Evolutionary conservation across 2,888 invertebrate genomes (phyloP).

Genomic region (Drosophila mayaguana): DNA sequence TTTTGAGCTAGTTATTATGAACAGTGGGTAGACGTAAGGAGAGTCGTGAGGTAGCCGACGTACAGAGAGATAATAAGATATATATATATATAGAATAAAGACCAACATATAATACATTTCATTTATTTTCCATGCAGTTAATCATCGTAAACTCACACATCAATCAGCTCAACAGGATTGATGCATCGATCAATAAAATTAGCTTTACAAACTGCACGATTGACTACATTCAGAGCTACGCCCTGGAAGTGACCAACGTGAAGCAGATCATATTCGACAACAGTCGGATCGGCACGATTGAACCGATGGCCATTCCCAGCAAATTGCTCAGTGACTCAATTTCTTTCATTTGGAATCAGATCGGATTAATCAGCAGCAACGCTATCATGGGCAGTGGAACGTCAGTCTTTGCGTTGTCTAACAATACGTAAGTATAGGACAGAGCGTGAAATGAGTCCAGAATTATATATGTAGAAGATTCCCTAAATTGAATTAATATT

Average conservation of each 20-base stretch:
- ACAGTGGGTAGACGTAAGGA: too few species aligned
- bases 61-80: too few species aligned
- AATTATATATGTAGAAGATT: neutral
- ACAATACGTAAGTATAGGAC: constrained; percentile 78
- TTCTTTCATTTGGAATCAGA: constrained; percentile 81
- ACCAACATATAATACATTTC: neutral
- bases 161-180: constrained; percentile 78
- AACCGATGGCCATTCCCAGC: constrained; percentile 82
- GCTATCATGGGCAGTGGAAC: constrained; percentile 84
- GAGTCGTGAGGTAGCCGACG: too few species aligned
- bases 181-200: constrained; percentile 82
- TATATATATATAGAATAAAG: neutral
- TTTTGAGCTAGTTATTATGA: too few species aligned
- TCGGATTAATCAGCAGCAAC: constrained; percentile 82
- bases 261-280: constrained; percentile 81
- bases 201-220: constrained; percentile 81
- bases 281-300: constrained; percentile 81
- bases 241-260: constrained; percentile 84
- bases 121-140: constrained; percentile 62
- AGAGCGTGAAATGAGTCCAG: too few species aligned
- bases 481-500: neutral
- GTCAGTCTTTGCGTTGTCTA: constrained; percentile 74
- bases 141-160: constrained; percentile 78
- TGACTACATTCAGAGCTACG: constrained; percentile 72
- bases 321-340: constrained; percentile 82